These are phyloP conservation scores for Thymelicus acteon DNA, from an alignment of 2,888 invertebrate species.

Conservation along the genomic window DNA sequence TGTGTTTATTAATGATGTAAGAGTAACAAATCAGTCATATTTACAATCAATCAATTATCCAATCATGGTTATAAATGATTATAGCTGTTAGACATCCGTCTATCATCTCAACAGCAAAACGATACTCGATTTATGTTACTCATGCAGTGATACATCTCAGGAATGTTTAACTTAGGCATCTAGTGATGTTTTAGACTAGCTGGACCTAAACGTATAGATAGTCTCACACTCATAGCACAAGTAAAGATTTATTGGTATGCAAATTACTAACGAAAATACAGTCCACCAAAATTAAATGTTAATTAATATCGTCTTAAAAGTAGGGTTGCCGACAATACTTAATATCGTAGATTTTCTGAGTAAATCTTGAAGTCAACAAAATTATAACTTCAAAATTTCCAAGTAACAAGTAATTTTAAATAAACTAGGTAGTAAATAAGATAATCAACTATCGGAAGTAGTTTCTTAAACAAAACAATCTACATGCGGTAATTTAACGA, in stretches of 20 bases:
- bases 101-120: not conserved
- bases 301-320: not conserved
- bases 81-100: not conserved
- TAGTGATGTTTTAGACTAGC: not conserved
- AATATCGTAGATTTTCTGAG: too few species aligned
- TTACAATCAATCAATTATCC: not conserved
- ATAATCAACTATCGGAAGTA: conserved; percentile 5
- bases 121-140: not conserved
- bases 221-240: not conserved
- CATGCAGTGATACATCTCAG: not conserved
- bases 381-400: too few species aligned
- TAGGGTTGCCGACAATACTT: too few species aligned
- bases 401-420: too few species aligned
- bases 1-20: too few species aligned
- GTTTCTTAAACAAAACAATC: conserved; percentile 9
- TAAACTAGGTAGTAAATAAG: too few species aligned
- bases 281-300: not conserved
- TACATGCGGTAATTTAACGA: conserved; percentile 15
- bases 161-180: not conserved
- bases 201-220: not conserved
- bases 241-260: not conserved
- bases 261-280: not conserved
- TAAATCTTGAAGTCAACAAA: too few species aligned
- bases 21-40: not conserved
- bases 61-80: not conserved